Base-by-base conservation (phyloP, 2,113 vertebrate genomes). In the Misgurnus anguillicaudatus region DNA sequence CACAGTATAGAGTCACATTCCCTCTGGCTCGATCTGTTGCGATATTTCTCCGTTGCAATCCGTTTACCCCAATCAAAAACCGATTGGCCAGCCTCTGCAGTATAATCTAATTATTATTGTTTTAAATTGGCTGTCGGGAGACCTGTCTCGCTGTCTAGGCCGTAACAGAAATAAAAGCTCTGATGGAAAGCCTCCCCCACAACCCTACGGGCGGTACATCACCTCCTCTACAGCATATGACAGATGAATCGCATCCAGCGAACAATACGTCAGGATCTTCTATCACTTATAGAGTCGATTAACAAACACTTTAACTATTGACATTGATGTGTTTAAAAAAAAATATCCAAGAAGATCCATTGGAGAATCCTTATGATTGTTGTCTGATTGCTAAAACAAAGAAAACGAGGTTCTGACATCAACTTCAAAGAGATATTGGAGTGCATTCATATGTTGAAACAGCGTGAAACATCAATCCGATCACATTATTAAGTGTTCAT, bases 191-290 rank as follows among this genome's bases (percentile, higher is more conserved):
- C 21, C 41, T 36, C 24, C 38, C 16, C 62, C 73, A 63, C 19
- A 53, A n/a, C 42, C 66, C 24, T 6, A 39, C 24, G 10, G 57
- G 66, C 47, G 39, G 53, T 41, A 21, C 61, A 19, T 45, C 21
- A 13, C 75, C 48, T 53, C 58, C 73, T 47, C 66, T 80, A 41
- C 24, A 3, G 55, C 68, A 24, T 73, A 47, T 66, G 51, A 72
- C 24, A 42, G 63, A 74, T 21, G 63, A 55, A 77, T 74, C 39
- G 42, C 31, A 73, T 63, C 51, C 55, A 62, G 39, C 41, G 21
- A 19, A 47, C 60, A 80, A 73, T 74, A 38, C 75, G 74, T 75
- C 51, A 81, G 68, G 38, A 58, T 62, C 45, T 14, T 61, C 41
- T 47, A 63, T n/a, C 36, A 80, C 61, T n/a, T 66, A 53, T 2